These are phyloP conservation scores for Aythya baeri DNA, from an alignment of 2,113 vertebrate species.

Conservation along the genomic window DNA sequence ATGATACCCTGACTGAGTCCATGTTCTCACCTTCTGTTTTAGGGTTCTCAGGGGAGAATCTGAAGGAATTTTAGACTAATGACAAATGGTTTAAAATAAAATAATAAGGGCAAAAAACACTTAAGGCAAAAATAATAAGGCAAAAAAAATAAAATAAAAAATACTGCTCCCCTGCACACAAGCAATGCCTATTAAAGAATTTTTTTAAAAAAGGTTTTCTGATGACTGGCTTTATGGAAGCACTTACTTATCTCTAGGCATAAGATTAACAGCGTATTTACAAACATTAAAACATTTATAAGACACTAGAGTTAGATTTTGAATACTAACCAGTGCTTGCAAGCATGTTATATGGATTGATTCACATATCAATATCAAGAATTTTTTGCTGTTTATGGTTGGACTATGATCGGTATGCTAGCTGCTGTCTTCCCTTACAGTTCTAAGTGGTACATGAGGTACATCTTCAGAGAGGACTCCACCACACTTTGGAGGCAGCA, in stretches of 20 bases:
- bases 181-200: not conserved
- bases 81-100: not conserved
- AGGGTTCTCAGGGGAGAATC: not conserved
- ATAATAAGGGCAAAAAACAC: not conserved
- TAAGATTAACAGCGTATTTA: not conserved
- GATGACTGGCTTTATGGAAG: not conserved
- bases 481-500: not conserved
- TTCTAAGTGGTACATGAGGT: not conserved
- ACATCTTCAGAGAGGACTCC: not conserved
- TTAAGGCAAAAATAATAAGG: not conserved
- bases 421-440: not conserved
- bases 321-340: not conserved
- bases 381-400: not conserved
- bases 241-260: not conserved
- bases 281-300: not conserved
- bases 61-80: not conserved
- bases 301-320: not conserved
- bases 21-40: not conserved
- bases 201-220: not conserved
- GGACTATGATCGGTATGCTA: not conserved
- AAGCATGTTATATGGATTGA: not conserved
- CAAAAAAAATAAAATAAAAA: not conserved
- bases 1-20: not conserved
- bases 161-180: not conserved
- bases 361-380: not conserved